phyloP scores from a whole-genome alignment of 2,797 vertebrate genomes.

The Pteropus rufus region DNA sequence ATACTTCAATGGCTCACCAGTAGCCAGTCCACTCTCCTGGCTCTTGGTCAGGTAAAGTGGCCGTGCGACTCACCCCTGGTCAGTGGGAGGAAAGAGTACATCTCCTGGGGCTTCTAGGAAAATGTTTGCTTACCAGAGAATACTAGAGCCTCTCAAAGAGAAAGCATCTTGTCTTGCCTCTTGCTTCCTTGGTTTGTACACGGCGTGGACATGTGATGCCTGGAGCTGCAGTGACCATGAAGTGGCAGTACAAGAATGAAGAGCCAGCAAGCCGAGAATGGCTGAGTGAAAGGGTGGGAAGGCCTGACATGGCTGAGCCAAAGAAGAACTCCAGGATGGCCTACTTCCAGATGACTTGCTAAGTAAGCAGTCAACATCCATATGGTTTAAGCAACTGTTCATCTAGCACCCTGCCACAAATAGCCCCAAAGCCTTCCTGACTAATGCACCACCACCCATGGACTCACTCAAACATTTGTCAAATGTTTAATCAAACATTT shows the following conservation, averaged over 20 bases:
- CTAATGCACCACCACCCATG: neutral
- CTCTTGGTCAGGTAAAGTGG: neutral
- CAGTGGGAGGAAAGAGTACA: neutral
- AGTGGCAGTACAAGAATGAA: neutral
- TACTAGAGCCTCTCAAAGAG: neutral
- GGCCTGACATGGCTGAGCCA: neutral
- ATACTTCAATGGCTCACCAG: neutral
- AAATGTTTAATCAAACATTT: neutral
- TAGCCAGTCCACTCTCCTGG: neutral
- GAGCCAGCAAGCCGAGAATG: neutral
- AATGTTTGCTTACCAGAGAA: neutral
- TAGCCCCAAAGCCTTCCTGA: neutral
- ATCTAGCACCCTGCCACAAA: neutral
- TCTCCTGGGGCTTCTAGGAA: neutral
- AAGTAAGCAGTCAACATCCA: neutral
- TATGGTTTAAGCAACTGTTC: neutral
- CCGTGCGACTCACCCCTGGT: neutral
- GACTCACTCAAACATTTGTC: neutral
- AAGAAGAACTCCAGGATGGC: neutral
- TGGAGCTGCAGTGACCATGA: too few relatives aligned
- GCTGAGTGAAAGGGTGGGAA: neutral
- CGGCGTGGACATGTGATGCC: fast-evolving
- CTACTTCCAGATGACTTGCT: neutral
- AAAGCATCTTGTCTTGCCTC: neutral
- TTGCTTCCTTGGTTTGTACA: neutral